Evolutionary conservation across 2,888 invertebrate genomes (phyloP), one percentile per base, ranked within the genome.

Genomic region (Slavum lentiscoides): DNA sequence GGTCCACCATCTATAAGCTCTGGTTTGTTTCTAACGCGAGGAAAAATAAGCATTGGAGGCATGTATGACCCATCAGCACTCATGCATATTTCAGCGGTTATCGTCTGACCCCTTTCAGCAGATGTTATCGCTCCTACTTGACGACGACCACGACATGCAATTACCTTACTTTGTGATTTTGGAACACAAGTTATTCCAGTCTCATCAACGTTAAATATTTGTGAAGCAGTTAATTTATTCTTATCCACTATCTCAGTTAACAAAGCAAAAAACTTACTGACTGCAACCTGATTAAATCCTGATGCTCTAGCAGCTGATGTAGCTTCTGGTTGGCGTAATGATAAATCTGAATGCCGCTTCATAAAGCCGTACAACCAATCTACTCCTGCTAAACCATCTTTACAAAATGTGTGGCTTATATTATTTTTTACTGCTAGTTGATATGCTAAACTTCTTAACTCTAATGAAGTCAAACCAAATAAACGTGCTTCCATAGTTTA

Each of bases 181-280:
- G 64, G 64, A 66, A 66, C 39, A 39, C 64, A 66, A n/a, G 64
- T 66, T 66, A 66, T 66, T 19, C 39, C 67, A 49, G 21, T 23
- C 68, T 30, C 62, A 62, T 62, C 62, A 6, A 62, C 62, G 17
- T 84, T 84, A 80, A 83, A 84, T 69, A 85, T 84, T 23, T 83
- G 76, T 61, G 84, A 83, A 58, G 83, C 73, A 11, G 84, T 83
- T 49, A 84, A 82, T 43, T 84, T 83, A 66, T 83, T 19, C 84
- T 84, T 74, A 75, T 82, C 80, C 17, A 77, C 61, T 19, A 73
- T 21, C n/a, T 43, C n/a, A 49, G 43, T 69, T n/a, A 82, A 59
- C 43, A 82, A 58, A 49, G n/a, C 66, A 74, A 83, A 84, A 80
- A 85, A 68, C 68, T 68, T 68, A 68, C 53, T 17, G n/a, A 68